Evolutionary conservation across 2,888 invertebrate genomes (phyloP), one percentile per base, ranked within the genome.

Genomic region (Agrotis clavis): DNA sequence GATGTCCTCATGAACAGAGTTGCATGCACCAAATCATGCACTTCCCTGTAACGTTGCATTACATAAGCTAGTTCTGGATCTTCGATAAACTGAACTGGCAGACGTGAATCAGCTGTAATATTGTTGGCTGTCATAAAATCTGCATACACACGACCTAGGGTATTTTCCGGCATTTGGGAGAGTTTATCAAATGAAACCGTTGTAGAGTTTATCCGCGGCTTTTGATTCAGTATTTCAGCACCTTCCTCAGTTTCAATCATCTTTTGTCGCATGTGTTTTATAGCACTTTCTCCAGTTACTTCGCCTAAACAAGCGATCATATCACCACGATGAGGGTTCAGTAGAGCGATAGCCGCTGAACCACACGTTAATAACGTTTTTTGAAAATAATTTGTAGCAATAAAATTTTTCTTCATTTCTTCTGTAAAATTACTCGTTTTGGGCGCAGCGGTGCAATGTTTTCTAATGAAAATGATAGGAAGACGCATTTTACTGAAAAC

Each of bases 301-400:
- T 99, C 99, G 1, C 99, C 99, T 84, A 99, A 97, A 82, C 99
- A 98, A 30, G 99, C 99, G 84, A 99, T 98, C 98, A 99, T 99
- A 91, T 99, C 99, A 21, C 97, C 98, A 77, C 98, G 96, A 71
- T 93, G 89, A 11, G 99, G 99, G 95, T 99, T 97, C 14, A 98
- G 88, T 57, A 99, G 94, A 0, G 99, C 97, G 67, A 98, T 97
- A 41, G 97, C 95, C 25, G 99, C 98, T n/a, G 99, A 98, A 13
- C 99, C 99, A n/a, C 97, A 96, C 19, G 98, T 97, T 51, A 99
- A 96, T 18, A 99, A 87, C 1, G 97, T 90, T 91, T 97, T 98
- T 96, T 99, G 99, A 84, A 99, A 97, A 61, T 92, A 78, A 74
- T 96, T 97, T 41, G 97, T 97, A 66, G 97, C 94, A 70, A 98